Evolutionary conservation across 2,888 invertebrate species (phyloP), one percentile per base, ranked within the genome.

Genomic region (Myathropa florea): DNA sequence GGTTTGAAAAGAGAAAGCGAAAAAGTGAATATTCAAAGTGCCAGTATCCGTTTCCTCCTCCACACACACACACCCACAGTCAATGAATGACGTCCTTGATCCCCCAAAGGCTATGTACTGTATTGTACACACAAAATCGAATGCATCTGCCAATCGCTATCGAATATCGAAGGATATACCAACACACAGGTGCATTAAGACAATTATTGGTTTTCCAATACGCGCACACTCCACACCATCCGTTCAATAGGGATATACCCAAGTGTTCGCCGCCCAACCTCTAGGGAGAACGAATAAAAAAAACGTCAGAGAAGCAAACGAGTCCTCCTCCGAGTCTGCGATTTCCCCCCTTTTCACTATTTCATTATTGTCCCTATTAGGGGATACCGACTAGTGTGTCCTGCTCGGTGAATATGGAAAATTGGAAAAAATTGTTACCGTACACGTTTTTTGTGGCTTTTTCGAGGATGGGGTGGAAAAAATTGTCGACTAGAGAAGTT

Each of bases 291-390:
- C 30, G 24, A 26, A 39, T 26, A 67, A 77, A 75, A 63, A 70
- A 61, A 30, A 65, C 14, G 18, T 10, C 39, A 30, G 23, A 57
- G 14, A 64, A 75, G 55, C 60, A 84, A 75, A 53, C 63, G 75
- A 63, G 46, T 39, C n/a, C n/a, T 63, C 36, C 46, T 18, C 71
- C 10, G 55, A 73, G 70, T 75, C 68, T 75, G 65, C 61, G 64
- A 33, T 83, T 83, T 82, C 57, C 70, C 61, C n/a, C 6, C 65
- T 61, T 70, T 78, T 64, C 64, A 86, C 78, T 75, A 86, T 83
- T 86, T 86, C 86, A 86, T 86, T 86, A 86, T 83, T 75, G 86
- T 86, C 83, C 75, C 86, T 83, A 79, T 75, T 83, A 79, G 78
- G 46, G 78, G 61, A 73, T 75, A 61, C 75, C 61, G 85, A 73